These are phyloP conservation scores for Eptesicus fuscus DNA, from an alignment of 2,113 vertebrate genomes.

Conservation along the genomic window DNA sequence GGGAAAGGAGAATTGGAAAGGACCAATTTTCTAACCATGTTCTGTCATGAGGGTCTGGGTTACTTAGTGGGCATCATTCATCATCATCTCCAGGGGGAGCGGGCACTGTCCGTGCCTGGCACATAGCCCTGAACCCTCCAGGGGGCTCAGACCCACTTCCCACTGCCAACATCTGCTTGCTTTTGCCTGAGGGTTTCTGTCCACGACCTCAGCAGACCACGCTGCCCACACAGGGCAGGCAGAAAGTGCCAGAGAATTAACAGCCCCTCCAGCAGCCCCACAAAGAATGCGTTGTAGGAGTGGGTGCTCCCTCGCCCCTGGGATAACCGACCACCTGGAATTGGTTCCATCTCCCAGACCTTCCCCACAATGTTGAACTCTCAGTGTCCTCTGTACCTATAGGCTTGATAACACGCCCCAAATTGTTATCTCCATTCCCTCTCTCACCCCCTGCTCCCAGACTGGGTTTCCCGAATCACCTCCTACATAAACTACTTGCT, in stretches of 20 bases:
- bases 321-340: rapidly evolving
- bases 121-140: not conserved
- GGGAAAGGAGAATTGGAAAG: not conserved
- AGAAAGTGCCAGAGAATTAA: not conserved
- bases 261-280: not conserved
- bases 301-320: not conserved
- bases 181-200: not conserved
- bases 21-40: rapidly evolving
- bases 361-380: not conserved
- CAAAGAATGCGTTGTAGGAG: not conserved
- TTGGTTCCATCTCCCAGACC: not conserved
- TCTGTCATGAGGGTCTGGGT: not conserved
- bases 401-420: rapidly evolving
- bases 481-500: not conserved
- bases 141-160: not conserved
- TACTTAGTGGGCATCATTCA: not conserved
- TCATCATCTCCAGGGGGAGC: not conserved
- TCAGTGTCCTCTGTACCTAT: not conserved
- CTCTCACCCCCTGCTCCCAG: not conserved
- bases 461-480: not conserved
- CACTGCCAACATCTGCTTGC: not conserved
- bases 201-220: not conserved
- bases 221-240: not conserved
- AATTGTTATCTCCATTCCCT: not conserved
- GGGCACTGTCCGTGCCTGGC: not conserved